Evolutionary conservation across 2,797 vertebrate species (phyloP).

Genomic region (Bradypodion pumilum): DNA sequence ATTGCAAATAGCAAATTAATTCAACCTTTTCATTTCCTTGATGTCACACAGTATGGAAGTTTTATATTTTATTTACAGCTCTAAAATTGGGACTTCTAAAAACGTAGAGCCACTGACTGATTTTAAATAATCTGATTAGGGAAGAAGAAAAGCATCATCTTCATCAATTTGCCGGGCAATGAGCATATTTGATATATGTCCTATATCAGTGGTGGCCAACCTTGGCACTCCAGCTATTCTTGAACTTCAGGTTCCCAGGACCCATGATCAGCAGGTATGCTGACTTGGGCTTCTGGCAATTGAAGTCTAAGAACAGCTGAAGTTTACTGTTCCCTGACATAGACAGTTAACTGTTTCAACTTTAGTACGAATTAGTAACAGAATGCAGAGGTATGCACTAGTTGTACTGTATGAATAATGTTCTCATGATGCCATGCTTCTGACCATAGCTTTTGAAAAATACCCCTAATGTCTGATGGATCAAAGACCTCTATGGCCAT

Average conservation of each 20-base stretch:
- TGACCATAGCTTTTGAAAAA: background rate
- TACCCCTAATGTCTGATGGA: background rate
- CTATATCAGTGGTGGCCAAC: too few relatives aligned
- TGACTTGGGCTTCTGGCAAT: too few relatives aligned
- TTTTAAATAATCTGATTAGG: background rate
- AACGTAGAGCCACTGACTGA: fast-evolving
- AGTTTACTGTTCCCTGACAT: too few relatives aligned
- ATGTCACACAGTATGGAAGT: background rate
- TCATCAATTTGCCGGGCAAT: background rate
- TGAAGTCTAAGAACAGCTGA: too few relatives aligned
- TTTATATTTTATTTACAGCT: background rate
- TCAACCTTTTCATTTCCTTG: conserved; percentile 1
- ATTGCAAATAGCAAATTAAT: conserved; percentile 12
- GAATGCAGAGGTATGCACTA: background rate
- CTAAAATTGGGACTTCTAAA: background rate
- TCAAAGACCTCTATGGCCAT: background rate
- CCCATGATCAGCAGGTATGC: too few relatives aligned
- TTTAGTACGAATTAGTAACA: background rate
- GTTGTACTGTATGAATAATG: background rate
- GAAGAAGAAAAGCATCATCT: background rate
- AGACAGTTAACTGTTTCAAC: background rate
- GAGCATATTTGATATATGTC: background rate
- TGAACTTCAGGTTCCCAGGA: too few relatives aligned
- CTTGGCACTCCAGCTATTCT: too few relatives aligned
- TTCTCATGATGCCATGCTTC: background rate